These are phyloP conservation scores for Adela reaumurella DNA, from an alignment of 2,888 invertebrate species.

Conservation along the genomic window DNA sequence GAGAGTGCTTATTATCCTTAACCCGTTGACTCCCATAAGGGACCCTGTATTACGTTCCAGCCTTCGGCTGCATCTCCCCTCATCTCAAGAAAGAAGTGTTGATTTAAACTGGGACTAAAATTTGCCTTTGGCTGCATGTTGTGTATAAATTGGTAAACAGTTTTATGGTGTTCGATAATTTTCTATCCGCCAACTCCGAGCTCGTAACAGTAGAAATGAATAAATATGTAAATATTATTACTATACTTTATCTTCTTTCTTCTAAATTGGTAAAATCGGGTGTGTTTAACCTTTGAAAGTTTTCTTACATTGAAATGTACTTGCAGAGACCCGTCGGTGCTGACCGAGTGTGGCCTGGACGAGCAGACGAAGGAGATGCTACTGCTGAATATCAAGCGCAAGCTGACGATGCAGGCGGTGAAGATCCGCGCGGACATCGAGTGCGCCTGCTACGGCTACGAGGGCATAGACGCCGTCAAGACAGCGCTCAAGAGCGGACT, in stretches of 20 bases:
- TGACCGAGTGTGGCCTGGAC: conserved; percentile 94
- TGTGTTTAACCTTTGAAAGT: background rate
- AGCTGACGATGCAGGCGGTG: conserved; percentile 95
- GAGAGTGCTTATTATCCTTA: too few species aligned
- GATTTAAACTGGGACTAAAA: too few species aligned
- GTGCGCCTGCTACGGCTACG: conserved; percentile 93
- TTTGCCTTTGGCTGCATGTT: too few species aligned
- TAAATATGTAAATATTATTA: too few species aligned
- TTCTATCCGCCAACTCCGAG: too few species aligned
- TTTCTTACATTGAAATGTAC: conserved; percentile 2
- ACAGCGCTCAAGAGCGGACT: conserved; percentile 87
- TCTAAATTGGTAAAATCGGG: conserved; percentile 4
- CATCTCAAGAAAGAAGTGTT: too few species aligned
- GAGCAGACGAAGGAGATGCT: conserved; percentile 89
- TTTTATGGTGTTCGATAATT: too few species aligned
- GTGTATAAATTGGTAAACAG: too few species aligned
- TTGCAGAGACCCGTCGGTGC: conserved; percentile 85
- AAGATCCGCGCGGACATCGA: conserved; percentile 92
- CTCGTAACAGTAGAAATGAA: too few species aligned
- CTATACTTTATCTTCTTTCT: conserved; percentile 3
- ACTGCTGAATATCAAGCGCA: conserved; percentile 90
- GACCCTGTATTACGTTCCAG: too few species aligned
- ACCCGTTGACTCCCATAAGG: too few species aligned
- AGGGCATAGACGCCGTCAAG: conserved; percentile 98
- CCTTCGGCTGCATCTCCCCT: too few species aligned